Percentiles rank a stretch among this genome's conserved stretches.
Conservation (phyloP, 2,888 invertebrate species). For the Arge pagana region DNA sequence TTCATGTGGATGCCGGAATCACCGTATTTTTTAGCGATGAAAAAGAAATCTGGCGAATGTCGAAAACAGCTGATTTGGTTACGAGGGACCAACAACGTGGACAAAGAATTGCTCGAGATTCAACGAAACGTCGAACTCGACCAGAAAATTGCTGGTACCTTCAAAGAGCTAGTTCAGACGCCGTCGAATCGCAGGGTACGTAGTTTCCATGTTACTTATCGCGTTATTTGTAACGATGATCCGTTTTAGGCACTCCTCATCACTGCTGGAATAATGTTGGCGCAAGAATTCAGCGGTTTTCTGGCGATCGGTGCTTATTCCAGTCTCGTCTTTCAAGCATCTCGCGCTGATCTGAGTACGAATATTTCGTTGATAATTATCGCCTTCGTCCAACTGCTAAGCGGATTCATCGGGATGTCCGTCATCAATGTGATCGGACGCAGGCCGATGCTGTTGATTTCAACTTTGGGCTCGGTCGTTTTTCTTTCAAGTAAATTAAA, state of each 20-base stretch:
- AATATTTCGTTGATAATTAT: constrained; percentile 11
- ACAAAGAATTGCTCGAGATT: constrained; percentile 22
- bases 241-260: constrained; percentile 10
- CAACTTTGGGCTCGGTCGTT: constrained; percentile 1
- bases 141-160: neutral
- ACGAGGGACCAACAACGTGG: constrained; percentile 8
- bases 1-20: constrained; percentile 34
- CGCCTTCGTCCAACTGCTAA: neutral
- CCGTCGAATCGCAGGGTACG: constrained; percentile 8
- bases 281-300: constrained; percentile 29
- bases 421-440: constrained; percentile 29
- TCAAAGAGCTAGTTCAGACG: constrained; percentile 22
- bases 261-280: constrained; percentile 18
- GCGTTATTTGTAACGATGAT: too few species aligned
- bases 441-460: constrained; percentile 23
- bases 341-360: neutral
- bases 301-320: constrained; percentile 15
- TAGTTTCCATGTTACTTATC: too few species aligned
- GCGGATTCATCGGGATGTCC: neutral
- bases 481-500: constrained; percentile 10
- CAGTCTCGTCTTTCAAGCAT: neutral
- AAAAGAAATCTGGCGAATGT: constrained; percentile 4
- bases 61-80: constrained; percentile 25
- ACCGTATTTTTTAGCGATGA: constrained; percentile 29
- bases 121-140: constrained; percentile 12